Evolutionary conservation across 2,113 vertebrate genomes (phyloP).

Genomic region (Desmodus rotundus): DNA sequence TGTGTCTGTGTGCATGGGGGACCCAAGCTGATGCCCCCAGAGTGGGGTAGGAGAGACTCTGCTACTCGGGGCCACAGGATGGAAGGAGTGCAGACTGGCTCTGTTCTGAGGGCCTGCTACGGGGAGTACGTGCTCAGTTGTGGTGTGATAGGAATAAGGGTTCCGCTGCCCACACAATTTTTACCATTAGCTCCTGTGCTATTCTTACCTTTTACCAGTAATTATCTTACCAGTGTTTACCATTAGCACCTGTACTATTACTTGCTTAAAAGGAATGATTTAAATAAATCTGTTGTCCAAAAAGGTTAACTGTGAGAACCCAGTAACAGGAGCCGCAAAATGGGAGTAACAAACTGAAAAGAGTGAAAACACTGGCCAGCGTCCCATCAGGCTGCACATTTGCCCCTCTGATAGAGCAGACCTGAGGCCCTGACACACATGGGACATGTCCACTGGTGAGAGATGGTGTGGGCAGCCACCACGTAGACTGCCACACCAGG

Average conservation of each 20-base stretch:
- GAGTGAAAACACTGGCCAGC: background rate
- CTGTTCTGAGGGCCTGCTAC: background rate
- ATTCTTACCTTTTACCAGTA: background rate
- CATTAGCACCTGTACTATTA: background rate
- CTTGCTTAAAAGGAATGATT: background rate
- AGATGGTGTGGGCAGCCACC: background rate
- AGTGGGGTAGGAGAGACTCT: background rate
- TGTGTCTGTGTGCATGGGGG: background rate
- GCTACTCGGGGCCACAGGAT: background rate
- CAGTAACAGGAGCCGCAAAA: background rate
- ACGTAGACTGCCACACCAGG: background rate
- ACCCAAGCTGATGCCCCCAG: background rate
- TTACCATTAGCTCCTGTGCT: background rate
- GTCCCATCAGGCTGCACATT: accelerated
- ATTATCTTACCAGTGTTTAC: background rate
- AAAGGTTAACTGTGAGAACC: background rate
- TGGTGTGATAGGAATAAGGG: background rate
- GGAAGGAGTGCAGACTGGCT: background rate
- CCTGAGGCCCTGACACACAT: accelerated
- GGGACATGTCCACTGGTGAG: background rate
- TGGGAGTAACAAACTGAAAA: background rate
- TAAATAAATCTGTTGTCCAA: background rate
- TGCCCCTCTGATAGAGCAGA: background rate
- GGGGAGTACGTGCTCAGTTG: background rate
- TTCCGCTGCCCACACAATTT: background rate